A percentile compares a stretch with the other conserved stretches of the same genome.
phyloP scores from a whole-genome alignment of 2,113 vertebrate genomes.

The Oriolus oriolus region DNA sequence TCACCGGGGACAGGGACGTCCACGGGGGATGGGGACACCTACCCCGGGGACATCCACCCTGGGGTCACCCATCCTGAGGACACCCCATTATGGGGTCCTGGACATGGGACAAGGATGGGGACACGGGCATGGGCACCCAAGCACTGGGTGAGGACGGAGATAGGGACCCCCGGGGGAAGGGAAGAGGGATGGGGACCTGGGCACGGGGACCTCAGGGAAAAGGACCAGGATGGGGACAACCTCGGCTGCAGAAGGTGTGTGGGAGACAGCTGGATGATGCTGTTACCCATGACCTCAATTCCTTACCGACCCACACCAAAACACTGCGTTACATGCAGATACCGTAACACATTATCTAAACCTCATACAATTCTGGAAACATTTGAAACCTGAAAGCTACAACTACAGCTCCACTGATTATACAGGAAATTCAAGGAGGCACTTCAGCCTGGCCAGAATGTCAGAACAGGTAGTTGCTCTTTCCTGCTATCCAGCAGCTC shows the following conservation, averaged over 20 bases:
- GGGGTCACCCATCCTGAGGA: not conserved
- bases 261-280: not conserved
- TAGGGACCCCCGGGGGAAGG: not conserved
- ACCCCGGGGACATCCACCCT: fast-evolving
- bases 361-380: not conserved
- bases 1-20: no score
- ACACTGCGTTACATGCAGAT: not conserved
- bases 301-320: not conserved
- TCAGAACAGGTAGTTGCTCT: not conserved
- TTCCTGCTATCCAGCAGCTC: not conserved
- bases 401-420: not conserved
- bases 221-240: not conserved
- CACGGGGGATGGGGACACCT: no score
- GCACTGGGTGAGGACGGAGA: not conserved
- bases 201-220: fast-evolving
- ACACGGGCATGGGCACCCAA: not conserved
- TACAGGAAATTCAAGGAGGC: not conserved
- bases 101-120: not conserved
- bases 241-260: not conserved
- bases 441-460: not conserved
- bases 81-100: fast-evolving
- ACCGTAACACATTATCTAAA: not conserved
- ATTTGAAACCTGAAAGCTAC: not conserved
- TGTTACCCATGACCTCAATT: not conserved
- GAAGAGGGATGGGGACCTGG: not conserved